Evolutionary conservation across 2,113 vertebrate species (phyloP), one percentile per base, ranked within the genome.

Genomic region (Dryoscopus gambensis): DNA sequence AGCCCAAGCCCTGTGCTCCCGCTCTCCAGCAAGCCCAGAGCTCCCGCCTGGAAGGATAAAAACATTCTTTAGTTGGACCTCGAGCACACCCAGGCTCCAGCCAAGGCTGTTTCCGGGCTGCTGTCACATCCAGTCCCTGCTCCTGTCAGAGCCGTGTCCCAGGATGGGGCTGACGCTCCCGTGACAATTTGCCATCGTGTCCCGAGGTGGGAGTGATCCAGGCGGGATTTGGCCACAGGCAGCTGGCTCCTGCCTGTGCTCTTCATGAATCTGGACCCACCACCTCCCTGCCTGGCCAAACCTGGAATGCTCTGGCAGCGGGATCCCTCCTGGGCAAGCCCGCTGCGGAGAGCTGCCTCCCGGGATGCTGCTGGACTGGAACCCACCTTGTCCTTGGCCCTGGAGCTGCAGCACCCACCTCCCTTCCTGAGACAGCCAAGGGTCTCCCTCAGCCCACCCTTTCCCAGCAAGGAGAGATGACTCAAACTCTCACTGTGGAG

Each of bases 141-240:
- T 68, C 6, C 4, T 11, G 31, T 60, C 65, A n/a, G 42, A 75
- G 62, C 56, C 3, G 12, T 0, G 1, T 31, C 77, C 55, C 69
- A 27, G 68, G 46, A 37, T 0, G 15, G 35, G 49, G 31, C 6
- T 11, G 68, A n/a, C 0, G 3, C 25, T 76, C 52, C 59, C 0
- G 0, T 16, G 40, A 65, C 39, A 64, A 15, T 30, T 25, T 35
- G 46, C 79, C 52, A 1, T 10, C 56, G 6, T 42, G 2, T 6
- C 22, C 60, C 0, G 1, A 33, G 79, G 47, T 0, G 1, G 46
- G 21, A 85, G 1, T 0, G 1, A 30, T 52, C 49, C 63, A n/a
- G 83, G 59, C 4, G 0, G 31, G 89, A 27, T 57, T 33, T 84
- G 95, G 87, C 91, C 3, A 3, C 16, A 4, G 59, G 47, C 35